These are phyloP conservation scores for Dreissena polymorpha DNA, from an alignment of 1,140 invertebrate species.

Conservation along the genomic window DNA sequence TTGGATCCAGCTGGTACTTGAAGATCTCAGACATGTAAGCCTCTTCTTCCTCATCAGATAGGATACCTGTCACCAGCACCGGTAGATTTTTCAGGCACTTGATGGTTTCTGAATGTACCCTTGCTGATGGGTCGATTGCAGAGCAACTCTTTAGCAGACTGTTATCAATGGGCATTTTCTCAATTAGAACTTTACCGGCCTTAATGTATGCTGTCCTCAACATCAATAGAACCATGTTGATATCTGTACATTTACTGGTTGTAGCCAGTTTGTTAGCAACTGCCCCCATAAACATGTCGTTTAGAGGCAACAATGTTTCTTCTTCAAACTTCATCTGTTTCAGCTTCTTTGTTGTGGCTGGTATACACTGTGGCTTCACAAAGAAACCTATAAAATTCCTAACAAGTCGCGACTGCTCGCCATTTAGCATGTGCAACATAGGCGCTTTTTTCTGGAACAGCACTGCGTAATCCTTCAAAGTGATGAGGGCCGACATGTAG, in stretches of 20 bases:
- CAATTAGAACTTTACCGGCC: no score
- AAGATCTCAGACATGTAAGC: no score
- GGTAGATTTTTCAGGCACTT: neutral
- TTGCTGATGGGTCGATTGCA: slow-evolving; percentile 5
- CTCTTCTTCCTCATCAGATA: no score
- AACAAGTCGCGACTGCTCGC: neutral
- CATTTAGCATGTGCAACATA: slow-evolving; percentile 2
- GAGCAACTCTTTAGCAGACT: neutral
- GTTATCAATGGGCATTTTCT: no score
- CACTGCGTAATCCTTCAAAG: neutral
- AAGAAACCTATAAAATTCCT: neutral
- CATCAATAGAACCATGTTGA: no score
- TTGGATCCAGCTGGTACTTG: no score
- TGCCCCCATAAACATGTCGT: neutral
- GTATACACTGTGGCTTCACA: neutral
- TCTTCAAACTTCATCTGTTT: slow-evolving; percentile 10
- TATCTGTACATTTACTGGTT: neutral
- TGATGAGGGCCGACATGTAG: slow-evolving; percentile 10
- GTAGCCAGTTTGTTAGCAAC: neutral
- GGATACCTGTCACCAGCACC: neutral
- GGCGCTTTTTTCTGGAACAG: neutral
- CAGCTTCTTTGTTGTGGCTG: slow-evolving; percentile 3
- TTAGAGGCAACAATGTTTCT: slow-evolving; percentile 11
- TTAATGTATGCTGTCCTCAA: no score
- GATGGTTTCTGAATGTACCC: slow-evolving; percentile 12